Evolutionary conservation across 2,888 invertebrate genomes (phyloP), one percentile per base, ranked within the genome.

Genomic region (Panopea generosa): DNA sequence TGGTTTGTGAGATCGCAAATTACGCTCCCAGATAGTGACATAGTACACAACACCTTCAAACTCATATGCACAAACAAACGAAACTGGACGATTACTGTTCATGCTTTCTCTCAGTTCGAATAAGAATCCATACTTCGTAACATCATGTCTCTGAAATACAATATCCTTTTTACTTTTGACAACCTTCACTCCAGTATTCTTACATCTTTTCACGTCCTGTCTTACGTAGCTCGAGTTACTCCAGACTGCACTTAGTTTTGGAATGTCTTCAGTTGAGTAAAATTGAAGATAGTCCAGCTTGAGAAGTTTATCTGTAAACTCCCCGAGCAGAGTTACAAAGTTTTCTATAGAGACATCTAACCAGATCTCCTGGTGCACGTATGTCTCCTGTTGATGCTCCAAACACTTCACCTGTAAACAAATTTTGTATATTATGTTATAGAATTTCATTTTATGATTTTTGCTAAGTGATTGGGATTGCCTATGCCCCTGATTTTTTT

Each of bases 191-290:
- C 33, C 33, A 33, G 33, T 7, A 33, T 33, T 33, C 33, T 33
- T 33, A 7, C 11, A 7, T 33, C 4, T 7, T 33, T 33, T 33
- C 6, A 4, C 33, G 4, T 33, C 33, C 20, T 7, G 6, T 18
- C 76, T 77, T 4, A 68, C 56, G 2, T 52, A 45, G 18, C 56
- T 50, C 4, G 82, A 57, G 6, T 1, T 49, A 3, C 66, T 56
- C 90, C 90, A 90, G n/a, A 89, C 77, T 4, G 86, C 89, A 69
- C 88, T 88, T 29, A 90, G 86, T 68, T 75, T 85, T 0, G 87
- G 77, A 11, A 76, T 65, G 9, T 82, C 85, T 0, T 68, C 67
- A 22, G 74, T 81, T 4, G 77, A 77, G 68, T 87, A 91, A 56
- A 89, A 86, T 67, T 90, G 87, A n/a, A 88, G 75, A 67, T 87